A percentile compares a stretch with the other conserved stretches of the same genome.
These are phyloP conservation scores for Drosophila seguyi DNA, from an alignment of 1,140 invertebrate genomes.

Conservation along the genomic window DNA sequence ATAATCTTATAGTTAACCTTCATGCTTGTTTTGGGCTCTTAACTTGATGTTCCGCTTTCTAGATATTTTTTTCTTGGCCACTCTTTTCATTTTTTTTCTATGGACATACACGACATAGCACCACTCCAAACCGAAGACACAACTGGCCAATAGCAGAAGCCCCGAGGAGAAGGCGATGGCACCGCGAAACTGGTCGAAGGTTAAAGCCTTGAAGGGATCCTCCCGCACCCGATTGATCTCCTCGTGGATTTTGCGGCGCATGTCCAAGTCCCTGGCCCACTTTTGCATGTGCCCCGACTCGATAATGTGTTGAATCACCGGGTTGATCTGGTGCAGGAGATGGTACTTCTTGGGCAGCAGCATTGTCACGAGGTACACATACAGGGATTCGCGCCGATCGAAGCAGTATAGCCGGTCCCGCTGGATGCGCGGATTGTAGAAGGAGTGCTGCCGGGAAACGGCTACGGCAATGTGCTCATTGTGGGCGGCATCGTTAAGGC, in stretches of 20 bases:
- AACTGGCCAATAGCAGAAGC: conserved; percentile 44
- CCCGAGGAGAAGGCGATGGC: conserved; percentile 58
- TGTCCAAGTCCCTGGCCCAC: conserved; percentile 76
- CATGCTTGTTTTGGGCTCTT: neutral
- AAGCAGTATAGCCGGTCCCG: conserved; percentile 71
- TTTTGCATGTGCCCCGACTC: conserved; percentile 84
- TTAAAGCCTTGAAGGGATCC: conserved; percentile 66
- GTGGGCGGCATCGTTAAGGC: conserved; percentile 65
- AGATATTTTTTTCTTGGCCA: neutral
- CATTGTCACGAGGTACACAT: conserved; percentile 76
- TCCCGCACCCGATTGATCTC: conserved; percentile 60
- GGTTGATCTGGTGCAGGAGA: conserved; percentile 75
- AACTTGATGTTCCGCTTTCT: neutral
- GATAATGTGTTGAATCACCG: conserved; percentile 75
- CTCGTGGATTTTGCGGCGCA: conserved; percentile 71
- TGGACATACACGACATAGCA: neutral
- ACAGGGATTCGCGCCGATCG: conserved; percentile 73
- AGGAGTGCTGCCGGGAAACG: conserved; percentile 75
- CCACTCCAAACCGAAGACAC: conserved; percentile 57
- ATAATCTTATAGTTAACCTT: neutral
- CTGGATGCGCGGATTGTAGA: conserved; percentile 74
- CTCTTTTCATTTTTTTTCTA: conserved; percentile 1
- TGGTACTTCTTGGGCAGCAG: conserved; percentile 79
- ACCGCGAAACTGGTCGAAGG: conserved; percentile 59
- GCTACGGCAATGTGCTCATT: conserved; percentile 70